These are phyloP conservation scores for Maniola hyperantus DNA, from an alignment of 2,888 invertebrate genomes.

Conservation along the genomic window DNA sequence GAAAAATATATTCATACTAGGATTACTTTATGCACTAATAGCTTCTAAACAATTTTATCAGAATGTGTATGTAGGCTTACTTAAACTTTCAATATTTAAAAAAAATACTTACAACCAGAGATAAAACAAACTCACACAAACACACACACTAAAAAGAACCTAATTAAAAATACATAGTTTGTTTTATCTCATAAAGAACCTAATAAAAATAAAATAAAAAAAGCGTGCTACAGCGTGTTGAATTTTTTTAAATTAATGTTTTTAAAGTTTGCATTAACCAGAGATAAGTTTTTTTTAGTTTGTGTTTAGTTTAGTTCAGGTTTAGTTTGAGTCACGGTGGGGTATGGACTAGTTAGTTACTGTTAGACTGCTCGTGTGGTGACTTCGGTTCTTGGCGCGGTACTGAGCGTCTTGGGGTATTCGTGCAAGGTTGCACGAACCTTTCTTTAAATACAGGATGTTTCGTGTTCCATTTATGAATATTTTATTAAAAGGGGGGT, in stretches of 20 bases:
- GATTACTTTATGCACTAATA: too few relatives aligned
- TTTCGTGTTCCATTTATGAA: slow-evolving; percentile 17
- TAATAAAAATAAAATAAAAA: slow-evolving; percentile 4
- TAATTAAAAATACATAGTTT: not conserved
- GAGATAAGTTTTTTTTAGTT: slow-evolving; percentile 44
- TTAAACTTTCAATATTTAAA: slow-evolving; percentile 7
- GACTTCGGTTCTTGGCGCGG: slow-evolving; percentile 52
- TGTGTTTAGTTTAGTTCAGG: slow-evolving; percentile 37
- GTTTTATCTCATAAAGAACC: slow-evolving; percentile 1
- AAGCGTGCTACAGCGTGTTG: slow-evolving; percentile 36
- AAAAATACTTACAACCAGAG: slow-evolving; percentile 12
- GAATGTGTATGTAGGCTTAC: not conserved
- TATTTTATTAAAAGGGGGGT: not conserved
- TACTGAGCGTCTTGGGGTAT: slow-evolving; percentile 49
- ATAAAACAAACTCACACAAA: slow-evolving; percentile 12
- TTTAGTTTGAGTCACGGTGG: slow-evolving; percentile 52
- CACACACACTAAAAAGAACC: not conserved
- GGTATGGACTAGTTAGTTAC: slow-evolving; percentile 49
- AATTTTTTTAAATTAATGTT: slow-evolving; percentile 17
- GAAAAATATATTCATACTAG: too few relatives aligned
- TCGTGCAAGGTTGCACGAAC: slow-evolving; percentile 49
- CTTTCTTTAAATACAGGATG: slow-evolving; percentile 52
- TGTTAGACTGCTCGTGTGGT: slow-evolving; percentile 44
- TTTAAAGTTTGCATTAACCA: slow-evolving; percentile 37
- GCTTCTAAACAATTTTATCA: not conserved